These are phyloP conservation scores for Bubo scandiacus DNA, from an alignment of 2,113 vertebrate genomes.

Conservation along the genomic window DNA sequence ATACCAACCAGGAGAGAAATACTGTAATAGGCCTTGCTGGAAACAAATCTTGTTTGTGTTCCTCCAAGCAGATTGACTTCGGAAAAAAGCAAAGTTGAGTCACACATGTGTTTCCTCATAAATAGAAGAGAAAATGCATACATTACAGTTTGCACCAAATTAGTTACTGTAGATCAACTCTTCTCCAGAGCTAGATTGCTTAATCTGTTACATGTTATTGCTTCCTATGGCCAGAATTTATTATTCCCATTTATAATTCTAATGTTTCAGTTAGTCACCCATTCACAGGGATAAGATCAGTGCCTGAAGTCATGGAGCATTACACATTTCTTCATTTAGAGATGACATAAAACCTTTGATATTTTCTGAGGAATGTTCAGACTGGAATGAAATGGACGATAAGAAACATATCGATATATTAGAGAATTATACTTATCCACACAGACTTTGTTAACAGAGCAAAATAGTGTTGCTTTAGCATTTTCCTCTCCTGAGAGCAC, in stretches of 20 bases:
- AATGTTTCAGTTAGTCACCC: conserved; percentile 64
- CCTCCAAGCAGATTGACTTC: conserved; percentile 18
- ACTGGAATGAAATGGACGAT: background rate
- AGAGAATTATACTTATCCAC: background rate
- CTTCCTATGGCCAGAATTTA: conserved; percentile 58
- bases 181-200: conserved; percentile 12
- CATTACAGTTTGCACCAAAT: conserved; percentile 3
- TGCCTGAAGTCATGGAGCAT: conserved; percentile 34
- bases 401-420: conserved; percentile 40
- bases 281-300: conserved; percentile 55
- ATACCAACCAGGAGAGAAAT: background rate
- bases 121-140: conserved; percentile 33
- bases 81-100: conserved; percentile 38
- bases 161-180: conserved; percentile 31
- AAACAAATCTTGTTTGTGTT: conserved; percentile 33
- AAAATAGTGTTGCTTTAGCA: background rate
- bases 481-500: conserved; percentile 20
- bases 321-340: conserved; percentile 44
- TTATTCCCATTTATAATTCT: conserved; percentile 57
- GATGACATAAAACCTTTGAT: conserved; percentile 61
- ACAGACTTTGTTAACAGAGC: background rate
- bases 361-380: conserved; percentile 54
- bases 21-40: background rate
- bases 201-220: conserved; percentile 41
- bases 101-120: conserved; percentile 50